A percentile compares a stretch with the other conserved stretches of the same genome.
These are phyloP conservation scores for Lymantria monacha DNA, from an alignment of 2,888 invertebrate species.

Conservation along the genomic window DNA sequence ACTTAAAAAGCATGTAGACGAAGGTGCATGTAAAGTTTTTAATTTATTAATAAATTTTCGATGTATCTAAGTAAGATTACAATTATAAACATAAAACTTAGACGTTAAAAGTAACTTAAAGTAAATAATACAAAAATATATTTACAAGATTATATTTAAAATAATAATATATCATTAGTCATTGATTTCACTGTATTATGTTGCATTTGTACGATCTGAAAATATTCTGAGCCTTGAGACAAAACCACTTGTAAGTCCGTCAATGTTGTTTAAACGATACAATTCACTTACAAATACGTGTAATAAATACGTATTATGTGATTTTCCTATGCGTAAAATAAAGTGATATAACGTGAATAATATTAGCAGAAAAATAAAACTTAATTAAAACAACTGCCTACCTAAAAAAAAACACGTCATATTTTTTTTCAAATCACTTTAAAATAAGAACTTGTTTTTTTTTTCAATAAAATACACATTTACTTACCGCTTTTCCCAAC, in stretches of 20 bases:
- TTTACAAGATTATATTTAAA: no score
- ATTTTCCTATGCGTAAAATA: constrained; percentile 20
- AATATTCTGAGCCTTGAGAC: constrained; percentile 40
- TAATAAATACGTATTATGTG: constrained; percentile 15
- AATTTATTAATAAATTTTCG: no score
- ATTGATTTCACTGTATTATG: no score
- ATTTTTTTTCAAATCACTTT: background rate
- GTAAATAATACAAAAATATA: no score
- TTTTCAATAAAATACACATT: constrained; percentile 11
- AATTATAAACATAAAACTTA: no score
- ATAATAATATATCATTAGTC: no score
- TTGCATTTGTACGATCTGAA: constrained; percentile 11
- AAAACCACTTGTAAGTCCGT: constrained; percentile 37
- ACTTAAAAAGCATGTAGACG: no score
- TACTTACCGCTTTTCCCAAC: constrained; percentile 96
- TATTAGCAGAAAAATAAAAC: background rate
- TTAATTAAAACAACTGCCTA: background rate
- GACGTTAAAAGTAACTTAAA: no score
- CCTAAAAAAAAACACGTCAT: background rate
- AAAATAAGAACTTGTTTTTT: constrained; percentile 8
- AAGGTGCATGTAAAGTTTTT: no score
- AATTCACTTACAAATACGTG: constrained; percentile 11
- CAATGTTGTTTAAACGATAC: constrained; percentile 34
- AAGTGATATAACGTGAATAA: constrained; percentile 5
- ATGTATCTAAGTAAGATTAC: no score